These are phyloP conservation scores for Magallana angulata DNA, from an alignment of 1,140 invertebrate genomes.

Conservation along the genomic window DNA sequence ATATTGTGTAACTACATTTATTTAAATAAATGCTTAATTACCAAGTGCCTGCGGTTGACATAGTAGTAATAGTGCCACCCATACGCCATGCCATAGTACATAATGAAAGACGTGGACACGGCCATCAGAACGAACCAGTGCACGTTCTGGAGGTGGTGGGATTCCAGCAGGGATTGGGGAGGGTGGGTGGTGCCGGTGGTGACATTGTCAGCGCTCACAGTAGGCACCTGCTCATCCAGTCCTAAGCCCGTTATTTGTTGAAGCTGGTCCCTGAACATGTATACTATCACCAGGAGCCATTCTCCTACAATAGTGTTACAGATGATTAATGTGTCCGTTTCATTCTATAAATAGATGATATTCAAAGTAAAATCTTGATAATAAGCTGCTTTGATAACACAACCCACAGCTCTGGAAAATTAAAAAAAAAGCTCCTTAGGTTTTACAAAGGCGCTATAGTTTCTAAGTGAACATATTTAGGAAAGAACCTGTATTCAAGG, in stretches of 20 bases:
- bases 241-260: conserved; percentile 19
- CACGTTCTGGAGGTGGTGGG: conserved; percentile 46
- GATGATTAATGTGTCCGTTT: too few relatives aligned
- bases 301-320: conserved; percentile 51
- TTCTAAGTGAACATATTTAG: too few relatives aligned
- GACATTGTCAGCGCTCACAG: neutral
- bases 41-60: conserved; percentile 58
- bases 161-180: neutral
- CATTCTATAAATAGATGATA: too few relatives aligned
- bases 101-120: conserved; percentile 54
- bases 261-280: conserved; percentile 53
- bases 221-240: neutral
- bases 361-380: too few relatives aligned
- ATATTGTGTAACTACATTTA: too few relatives aligned
- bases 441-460: too few relatives aligned
- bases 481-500: too few relatives aligned
- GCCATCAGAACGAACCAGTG: conserved; percentile 51
- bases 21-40: neutral
- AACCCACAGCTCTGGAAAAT: too few relatives aligned
- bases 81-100: conserved; percentile 57
- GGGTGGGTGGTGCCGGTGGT: neutral
- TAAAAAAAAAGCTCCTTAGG: too few relatives aligned
- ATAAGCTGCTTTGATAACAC: too few relatives aligned
- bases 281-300: conserved; percentile 60
- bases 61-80: conserved; percentile 62